Evolutionary conservation across 1,140 invertebrate species (phyloP).

Genomic region (Drosophila nebulosa): DNA sequence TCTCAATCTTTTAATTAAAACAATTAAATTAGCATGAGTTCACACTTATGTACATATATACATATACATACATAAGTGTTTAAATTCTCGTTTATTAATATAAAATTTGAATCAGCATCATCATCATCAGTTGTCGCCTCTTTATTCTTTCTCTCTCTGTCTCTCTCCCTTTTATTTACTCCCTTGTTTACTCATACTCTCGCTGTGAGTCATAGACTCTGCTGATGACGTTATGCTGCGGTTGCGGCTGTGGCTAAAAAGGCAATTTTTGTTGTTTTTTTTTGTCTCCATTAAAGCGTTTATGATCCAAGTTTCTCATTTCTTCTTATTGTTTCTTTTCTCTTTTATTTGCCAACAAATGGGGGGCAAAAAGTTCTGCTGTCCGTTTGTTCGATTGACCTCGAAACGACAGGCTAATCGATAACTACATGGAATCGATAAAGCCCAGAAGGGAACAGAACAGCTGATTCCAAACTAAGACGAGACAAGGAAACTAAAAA

Average conservation of each 20-base stretch:
- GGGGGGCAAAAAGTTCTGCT: not conserved
- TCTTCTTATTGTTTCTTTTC: constrained; percentile 10
- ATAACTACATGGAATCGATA: constrained; percentile 45
- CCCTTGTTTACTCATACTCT: not conserved
- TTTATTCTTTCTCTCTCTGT: not conserved
- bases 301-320: constrained; percentile 53
- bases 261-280: constrained; percentile 30
- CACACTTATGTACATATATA: not conserved
- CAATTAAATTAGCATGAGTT: constrained; percentile 26
- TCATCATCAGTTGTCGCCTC: not conserved
- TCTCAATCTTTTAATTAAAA: constrained; percentile 38
- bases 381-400: constrained; percentile 39
- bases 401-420: constrained; percentile 51
- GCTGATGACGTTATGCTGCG: constrained; percentile 54
- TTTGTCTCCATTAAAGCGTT: constrained; percentile 47
- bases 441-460: not conserved
- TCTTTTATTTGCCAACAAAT: not conserved
- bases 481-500: not conserved
- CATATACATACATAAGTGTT: not conserved
- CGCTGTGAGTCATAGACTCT: constrained; percentile 43
- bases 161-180: not conserved
- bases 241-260: constrained; percentile 25
- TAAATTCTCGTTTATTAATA: constrained; percentile 29
- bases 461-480: not conserved
- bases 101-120: not conserved